These are phyloP conservation scores for Mastacembelus armatus DNA, from an alignment of 2,797 vertebrate genomes.

Conservation along the genomic window DNA sequence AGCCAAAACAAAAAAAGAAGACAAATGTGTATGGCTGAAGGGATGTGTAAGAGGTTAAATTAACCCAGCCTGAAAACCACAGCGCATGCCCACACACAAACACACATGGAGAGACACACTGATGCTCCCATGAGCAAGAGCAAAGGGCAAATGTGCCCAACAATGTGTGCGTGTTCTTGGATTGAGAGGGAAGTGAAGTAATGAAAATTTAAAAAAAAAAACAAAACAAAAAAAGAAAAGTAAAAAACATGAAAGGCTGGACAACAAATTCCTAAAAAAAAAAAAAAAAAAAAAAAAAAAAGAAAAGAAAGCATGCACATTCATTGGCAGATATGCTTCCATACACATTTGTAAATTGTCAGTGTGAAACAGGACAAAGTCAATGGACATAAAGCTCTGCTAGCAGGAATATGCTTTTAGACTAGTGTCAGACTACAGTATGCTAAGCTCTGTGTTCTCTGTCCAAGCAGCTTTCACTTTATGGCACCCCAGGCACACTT, in stretches of 20 bases:
- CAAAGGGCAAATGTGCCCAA: slow-evolving; percentile 24
- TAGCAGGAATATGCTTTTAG: not conserved
- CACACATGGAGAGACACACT: not conserved
- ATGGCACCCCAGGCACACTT: not conserved
- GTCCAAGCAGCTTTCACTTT: not conserved
- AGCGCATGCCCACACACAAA: not conserved
- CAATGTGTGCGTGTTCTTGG: not conserved
- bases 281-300: no score
- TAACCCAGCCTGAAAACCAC: slow-evolving; percentile 13
- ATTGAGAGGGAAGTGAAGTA: not conserved
- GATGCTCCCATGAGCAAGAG: slow-evolving; percentile 14
- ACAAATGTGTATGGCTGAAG: not conserved
- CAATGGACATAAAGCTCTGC: not conserved
- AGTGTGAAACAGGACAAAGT: no score
- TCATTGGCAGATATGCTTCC: not conserved
- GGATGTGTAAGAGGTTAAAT: slow-evolving; percentile 9
- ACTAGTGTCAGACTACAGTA: no score
- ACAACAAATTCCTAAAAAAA: not conserved
- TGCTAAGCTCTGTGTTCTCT: not conserved
- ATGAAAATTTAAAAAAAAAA: not conserved
- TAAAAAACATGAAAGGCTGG: not conserved
- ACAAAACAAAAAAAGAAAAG: no score
- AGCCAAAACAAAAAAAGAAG: not conserved
- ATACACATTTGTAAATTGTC: no score
- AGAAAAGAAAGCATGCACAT: no score